Conservation (phyloP, 2,113 vertebrate genomes). For the Passer montanus region DNA sequence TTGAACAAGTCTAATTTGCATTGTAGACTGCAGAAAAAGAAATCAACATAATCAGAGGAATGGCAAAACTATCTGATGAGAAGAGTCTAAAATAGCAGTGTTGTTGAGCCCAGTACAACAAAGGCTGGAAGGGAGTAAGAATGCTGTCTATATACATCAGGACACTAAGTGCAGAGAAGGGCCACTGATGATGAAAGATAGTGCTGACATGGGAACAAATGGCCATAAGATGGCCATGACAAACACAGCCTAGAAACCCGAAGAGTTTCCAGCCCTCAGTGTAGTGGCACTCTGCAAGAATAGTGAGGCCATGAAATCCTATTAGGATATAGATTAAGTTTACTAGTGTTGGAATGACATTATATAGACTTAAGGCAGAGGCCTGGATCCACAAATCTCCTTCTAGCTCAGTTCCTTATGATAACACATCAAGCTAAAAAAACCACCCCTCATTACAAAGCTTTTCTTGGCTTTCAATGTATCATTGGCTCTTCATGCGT, state of each 20-base stretch:
- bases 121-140: neutral
- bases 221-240: neutral
- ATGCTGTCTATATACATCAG: neutral
- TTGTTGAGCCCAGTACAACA: neutral
- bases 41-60: conserved; percentile 10
- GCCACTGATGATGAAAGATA: neutral
- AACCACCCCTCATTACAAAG: neutral
- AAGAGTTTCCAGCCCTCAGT: neutral
- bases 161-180: neutral
- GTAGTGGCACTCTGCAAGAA: neutral
- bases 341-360: neutral
- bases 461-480: neutral
- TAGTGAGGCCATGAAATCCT: neutral
- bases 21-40: conserved; percentile 10
- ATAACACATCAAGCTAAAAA: neutral
- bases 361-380: neutral
- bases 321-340: neutral
- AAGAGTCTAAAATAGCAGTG: neutral
- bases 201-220: neutral
- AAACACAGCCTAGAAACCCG: neutral
- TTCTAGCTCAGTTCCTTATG: neutral
- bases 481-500: neutral
- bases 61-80: conserved; percentile 4
- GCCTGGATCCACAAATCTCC: neutral
- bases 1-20: conserved; percentile 45